Evolutionary conservation across 2,797 vertebrate species (phyloP).

Genomic region (Silurus lanzhouensis): DNA sequence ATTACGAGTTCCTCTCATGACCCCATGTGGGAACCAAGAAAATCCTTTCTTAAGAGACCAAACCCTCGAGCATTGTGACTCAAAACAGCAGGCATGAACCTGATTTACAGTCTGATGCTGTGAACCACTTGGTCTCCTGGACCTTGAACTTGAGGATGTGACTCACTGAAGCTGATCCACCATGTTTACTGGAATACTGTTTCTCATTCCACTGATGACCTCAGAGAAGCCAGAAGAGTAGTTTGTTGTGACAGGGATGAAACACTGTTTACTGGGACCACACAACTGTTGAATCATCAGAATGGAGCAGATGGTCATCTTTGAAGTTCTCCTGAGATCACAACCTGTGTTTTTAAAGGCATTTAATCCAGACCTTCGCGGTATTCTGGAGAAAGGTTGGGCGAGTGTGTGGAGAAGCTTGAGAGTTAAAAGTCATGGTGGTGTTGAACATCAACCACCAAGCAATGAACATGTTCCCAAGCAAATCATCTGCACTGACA

Average conservation of each 20-base stretch:
- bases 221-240: neutral
- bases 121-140: slow-evolving; percentile 18
- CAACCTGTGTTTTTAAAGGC: neutral
- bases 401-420: neutral
- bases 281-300: neutral
- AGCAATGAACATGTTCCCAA: neutral
- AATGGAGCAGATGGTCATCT: neutral
- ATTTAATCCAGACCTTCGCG: no score
- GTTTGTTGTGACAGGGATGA: neutral
- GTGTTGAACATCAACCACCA: neutral
- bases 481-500: no score
- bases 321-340: neutral
- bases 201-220: neutral
- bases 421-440: neutral
- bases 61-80: slow-evolving; percentile 7
- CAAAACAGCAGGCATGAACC: slow-evolving; percentile 4
- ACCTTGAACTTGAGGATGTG: slow-evolving; percentile 3
- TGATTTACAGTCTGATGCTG: neutral
- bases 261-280: slow-evolving; percentile 9
- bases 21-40: neutral
- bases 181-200: neutral
- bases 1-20: neutral
- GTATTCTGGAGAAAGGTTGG: neutral
- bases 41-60: neutral
- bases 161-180: slow-evolving; percentile 22